Evolutionary conservation across 2,797 vertebrate genomes (phyloP).

Genomic region (Chelonia mydas): DNA sequence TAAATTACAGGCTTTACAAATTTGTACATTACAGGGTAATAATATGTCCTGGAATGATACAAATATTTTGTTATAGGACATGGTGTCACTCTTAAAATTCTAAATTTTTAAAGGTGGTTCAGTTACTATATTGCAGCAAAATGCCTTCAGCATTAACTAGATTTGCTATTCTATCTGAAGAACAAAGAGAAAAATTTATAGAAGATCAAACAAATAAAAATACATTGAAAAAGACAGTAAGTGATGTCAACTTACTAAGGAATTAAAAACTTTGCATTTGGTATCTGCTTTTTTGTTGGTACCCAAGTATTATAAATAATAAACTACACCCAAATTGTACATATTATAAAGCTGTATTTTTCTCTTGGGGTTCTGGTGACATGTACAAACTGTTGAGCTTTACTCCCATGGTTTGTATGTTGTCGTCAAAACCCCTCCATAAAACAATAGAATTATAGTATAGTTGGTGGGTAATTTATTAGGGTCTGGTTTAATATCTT

Average conservation of each 20-base stretch:
- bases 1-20: neutral
- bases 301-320: conserved; percentile 72
- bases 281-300: conserved; percentile 54
- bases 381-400: conserved; percentile 78
- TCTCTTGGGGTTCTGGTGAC: conserved; percentile 71
- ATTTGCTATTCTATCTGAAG: conserved; percentile 60
- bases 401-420: conserved; percentile 60
- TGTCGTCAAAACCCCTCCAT: conserved; percentile 45
- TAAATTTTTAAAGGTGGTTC: conserved; percentile 63
- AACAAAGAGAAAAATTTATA: conserved; percentile 77
- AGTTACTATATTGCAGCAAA: conserved; percentile 23
- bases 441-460: conserved; percentile 16
- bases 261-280: conserved; percentile 66
- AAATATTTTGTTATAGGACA: conserved; percentile 26
- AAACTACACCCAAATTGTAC: conserved; percentile 69
- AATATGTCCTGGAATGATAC: conserved; percentile 18
- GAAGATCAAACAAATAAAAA: conserved; percentile 79
- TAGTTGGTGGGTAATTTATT: neutral
- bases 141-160: conserved; percentile 43
- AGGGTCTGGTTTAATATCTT: neutral
- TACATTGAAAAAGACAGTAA: conserved; percentile 76
- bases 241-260: conserved; percentile 73
- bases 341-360: conserved; percentile 69
- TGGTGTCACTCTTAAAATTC: conserved; percentile 56
- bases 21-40: neutral